Percentiles rank a stretch among this genome's conserved stretches.
Evolutionary conservation across 2,888 invertebrate genomes (phyloP).

Genomic region (Priocnemis perturbator): DNA sequence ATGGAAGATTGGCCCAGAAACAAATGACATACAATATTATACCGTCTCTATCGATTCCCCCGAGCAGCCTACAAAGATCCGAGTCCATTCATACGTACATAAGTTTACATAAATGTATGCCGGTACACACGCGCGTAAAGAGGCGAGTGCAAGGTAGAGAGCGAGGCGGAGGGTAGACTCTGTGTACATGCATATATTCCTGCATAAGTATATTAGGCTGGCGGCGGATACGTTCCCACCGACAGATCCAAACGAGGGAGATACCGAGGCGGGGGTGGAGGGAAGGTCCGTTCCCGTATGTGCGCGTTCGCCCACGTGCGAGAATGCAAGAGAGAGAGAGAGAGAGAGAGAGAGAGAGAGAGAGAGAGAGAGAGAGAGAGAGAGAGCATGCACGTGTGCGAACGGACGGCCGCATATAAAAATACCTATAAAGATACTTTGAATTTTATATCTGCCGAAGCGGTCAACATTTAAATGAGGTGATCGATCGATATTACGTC

Average conservation of each 20-base stretch:
- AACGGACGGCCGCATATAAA: constrained; percentile 59
- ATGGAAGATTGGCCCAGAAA: too few species aligned
- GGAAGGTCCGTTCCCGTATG: background rate
- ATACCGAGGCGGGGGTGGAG: constrained; percentile 16
- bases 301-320: background rate
- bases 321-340: constrained; percentile 14
- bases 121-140: constrained; percentile 18
- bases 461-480: constrained; percentile 73
- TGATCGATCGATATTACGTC: constrained; percentile 64
- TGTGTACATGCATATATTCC: constrained; percentile 71
- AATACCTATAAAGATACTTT: constrained; percentile 71
- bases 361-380: constrained; percentile 18
- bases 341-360: constrained; percentile 13
- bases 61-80: background rate
- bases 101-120: constrained; percentile 56
- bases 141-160: constrained; percentile 27
- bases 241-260: constrained; percentile 29
- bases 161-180: constrained; percentile 27
- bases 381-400: constrained; percentile 10
- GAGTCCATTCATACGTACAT: constrained; percentile 42
- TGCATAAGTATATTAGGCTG: constrained; percentile 70
- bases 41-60: constrained; percentile 3
- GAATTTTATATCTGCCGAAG: constrained; percentile 70
- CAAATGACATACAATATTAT: too few species aligned
- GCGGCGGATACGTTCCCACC: constrained; percentile 51